Evolutionary conservation across 2,113 vertebrate genomes (phyloP), one percentile per base, ranked within the genome.

Genomic region (Cyanoramphus novaezelandiae): DNA sequence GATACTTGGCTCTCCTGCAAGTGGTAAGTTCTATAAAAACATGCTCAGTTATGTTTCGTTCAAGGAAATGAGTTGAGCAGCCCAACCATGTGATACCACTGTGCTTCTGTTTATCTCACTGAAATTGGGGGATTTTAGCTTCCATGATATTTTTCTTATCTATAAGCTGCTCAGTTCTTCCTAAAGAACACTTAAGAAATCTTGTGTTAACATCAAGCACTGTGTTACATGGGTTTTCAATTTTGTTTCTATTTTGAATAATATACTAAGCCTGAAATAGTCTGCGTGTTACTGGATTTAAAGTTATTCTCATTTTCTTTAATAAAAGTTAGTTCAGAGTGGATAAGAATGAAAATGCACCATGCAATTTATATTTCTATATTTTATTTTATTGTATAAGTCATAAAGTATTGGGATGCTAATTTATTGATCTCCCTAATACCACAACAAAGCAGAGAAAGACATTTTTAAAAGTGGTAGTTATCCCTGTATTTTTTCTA

Each of bases 1-100:
- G 98, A 53, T 98, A 98, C 92, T 92, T 98, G 24, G 97, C 98
- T 70, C 97, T 98, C 57, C 97, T 98, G 2, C 97, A 98, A 62
- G 98, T 98, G 98, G 98, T 98, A 76, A 96, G 98, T 95, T 70
- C n/a, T 41, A 44, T 53, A 28, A 9, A 63, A 52, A 19, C 13
- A 7, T 43, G 3, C 1, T 86, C 9, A 6, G 10, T 62, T 82
- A 35, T 49, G 55, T 83, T 71, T 82, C 87, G 44, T 37, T 74
- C 11, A 57, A 21, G 41, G 46, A 49, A 87, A 68, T 68, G 24
- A 17, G 4, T 27, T 90, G 35, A 41, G 33, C 29, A 82, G 41
- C 20, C 46, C 69, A 72, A 2, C 24, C 29, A 27, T n/a, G 33
- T 7, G 44, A 39, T 27, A 43, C 39, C 25, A 28, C 33, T 65